Percentiles rank a stretch among this genome's conserved stretches.
Conservation (phyloP, 2,888 invertebrate genomes). For the Trachelus tabidus region DNA sequence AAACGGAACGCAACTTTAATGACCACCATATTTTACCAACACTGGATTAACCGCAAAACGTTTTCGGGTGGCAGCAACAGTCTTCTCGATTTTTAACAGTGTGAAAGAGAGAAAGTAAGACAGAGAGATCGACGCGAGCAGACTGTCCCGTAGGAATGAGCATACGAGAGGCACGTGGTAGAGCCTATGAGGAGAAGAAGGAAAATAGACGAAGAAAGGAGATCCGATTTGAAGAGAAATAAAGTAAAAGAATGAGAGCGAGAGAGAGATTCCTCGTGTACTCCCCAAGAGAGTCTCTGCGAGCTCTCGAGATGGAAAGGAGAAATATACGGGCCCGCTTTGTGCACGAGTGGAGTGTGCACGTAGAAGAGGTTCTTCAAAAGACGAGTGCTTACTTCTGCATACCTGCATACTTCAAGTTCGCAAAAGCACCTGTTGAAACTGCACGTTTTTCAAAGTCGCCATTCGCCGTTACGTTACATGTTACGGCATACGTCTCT, state of each 20-base stretch:
- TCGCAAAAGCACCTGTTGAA: slow-evolving; percentile 62
- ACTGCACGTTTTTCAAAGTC: slow-evolving; percentile 32
- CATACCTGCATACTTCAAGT: slow-evolving; percentile 57
- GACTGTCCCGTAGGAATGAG: slow-evolving; percentile 10
- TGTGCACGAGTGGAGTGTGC: slow-evolving; percentile 49
- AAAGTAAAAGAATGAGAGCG: slow-evolving; percentile 18
- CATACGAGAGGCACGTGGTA: slow-evolving; percentile 41
- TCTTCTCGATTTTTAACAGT: slow-evolving; percentile 13
- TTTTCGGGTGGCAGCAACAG: slow-evolving; percentile 14
- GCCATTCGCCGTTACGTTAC: not conserved
- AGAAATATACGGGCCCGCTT: slow-evolving; percentile 60
- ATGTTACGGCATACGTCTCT: not conserved
- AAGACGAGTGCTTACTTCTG: slow-evolving; percentile 53
- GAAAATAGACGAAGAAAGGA: not conserved
- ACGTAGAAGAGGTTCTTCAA: slow-evolving; percentile 52
- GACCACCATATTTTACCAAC: slow-evolving; percentile 59
- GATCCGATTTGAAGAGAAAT: slow-evolving; percentile 8
- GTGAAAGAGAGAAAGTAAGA: slow-evolving; percentile 20
- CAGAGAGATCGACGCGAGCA: slow-evolving; percentile 21
- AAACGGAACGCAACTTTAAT: slow-evolving; percentile 45
- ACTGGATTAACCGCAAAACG: slow-evolving; percentile 46
- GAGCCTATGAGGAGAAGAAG: slow-evolving; percentile 16
- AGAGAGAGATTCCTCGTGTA: slow-evolving; percentile 19
- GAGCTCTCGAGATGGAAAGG: slow-evolving; percentile 45
- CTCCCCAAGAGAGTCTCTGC: slow-evolving; percentile 23